phyloP scores from a whole-genome alignment of 2,888 invertebrate genomes.

The Melitaea athalia region DNA sequence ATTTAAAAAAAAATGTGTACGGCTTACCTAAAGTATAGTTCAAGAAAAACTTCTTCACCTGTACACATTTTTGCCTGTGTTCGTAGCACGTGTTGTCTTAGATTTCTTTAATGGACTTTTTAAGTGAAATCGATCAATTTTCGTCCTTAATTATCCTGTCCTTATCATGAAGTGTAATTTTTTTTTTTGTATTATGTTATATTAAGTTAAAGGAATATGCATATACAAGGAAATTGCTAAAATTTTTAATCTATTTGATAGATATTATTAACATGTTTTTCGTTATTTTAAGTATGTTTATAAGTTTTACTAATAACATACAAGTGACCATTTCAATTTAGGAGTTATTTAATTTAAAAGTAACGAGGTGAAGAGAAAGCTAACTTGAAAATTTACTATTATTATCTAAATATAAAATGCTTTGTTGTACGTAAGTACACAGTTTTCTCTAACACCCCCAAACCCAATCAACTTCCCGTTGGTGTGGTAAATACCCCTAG shows the following conservation, averaged over 20 bases:
- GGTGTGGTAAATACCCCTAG: no score
- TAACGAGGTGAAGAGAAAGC: no score
- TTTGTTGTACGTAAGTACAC: no score
- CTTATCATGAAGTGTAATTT: neutral
- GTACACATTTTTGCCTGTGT: conserved; percentile 52
- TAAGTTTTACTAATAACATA: no score
- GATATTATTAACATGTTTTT: neutral
- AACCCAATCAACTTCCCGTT: no score
- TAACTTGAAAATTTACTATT: no score
- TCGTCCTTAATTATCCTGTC: neutral
- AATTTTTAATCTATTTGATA: neutral
- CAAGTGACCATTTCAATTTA: no score
- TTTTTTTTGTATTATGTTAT: conserved; percentile 9
- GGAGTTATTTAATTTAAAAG: no score
- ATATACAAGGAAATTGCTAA: neutral
- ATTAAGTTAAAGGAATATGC: conserved; percentile 20
- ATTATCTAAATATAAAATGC: no score
- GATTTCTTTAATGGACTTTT: conserved; percentile 23
- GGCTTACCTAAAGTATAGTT: neutral
- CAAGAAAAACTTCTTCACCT: conserved; percentile 17
- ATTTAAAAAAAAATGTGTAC: conserved; percentile 43
- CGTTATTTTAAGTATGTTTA: neutral
- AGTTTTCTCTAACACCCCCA: no score
- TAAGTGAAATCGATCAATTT: neutral
- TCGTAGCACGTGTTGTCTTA: conserved; percentile 64